Evolutionary conservation across 2,888 invertebrate genomes (phyloP).

Genomic region (Zootermopsis nevadensis): DNA sequence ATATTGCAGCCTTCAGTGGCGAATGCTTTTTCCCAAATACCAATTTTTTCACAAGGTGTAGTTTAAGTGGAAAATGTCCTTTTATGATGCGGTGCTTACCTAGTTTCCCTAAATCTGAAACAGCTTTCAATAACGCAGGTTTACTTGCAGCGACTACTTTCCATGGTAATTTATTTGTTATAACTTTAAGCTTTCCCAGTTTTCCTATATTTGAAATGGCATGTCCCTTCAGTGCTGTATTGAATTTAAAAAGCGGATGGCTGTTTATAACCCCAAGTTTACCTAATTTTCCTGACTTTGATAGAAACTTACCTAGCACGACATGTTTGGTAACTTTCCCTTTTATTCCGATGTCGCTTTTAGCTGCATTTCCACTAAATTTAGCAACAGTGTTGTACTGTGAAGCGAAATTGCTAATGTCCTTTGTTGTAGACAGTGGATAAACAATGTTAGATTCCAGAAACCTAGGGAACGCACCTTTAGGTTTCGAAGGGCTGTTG

Average conservation of each 20-base stretch:
- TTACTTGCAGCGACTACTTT: not conserved
- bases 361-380: not conserved
- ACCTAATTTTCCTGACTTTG: not conserved
- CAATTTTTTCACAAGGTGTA: no score
- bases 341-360: not conserved
- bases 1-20: not conserved
- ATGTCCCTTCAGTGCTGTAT: no score
- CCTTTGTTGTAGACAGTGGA: no score
- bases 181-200: no score
- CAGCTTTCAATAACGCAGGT: not conserved
- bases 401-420: no score
- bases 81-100: no score
- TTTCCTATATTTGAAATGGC: no score
- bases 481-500: not conserved
- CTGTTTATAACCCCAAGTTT: not conserved
- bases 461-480: not conserved
- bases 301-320: not conserved
- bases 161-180: no score
- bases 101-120: no score
- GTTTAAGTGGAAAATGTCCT: no score
- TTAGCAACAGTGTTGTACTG: no score
- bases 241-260: not conserved
- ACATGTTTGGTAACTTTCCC: not conserved
- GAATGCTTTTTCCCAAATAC: not conserved
- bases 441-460: not conserved